Evolutionary conservation across 2,113 vertebrate species (phyloP).

Genomic region (Mirza zaza): DNA sequence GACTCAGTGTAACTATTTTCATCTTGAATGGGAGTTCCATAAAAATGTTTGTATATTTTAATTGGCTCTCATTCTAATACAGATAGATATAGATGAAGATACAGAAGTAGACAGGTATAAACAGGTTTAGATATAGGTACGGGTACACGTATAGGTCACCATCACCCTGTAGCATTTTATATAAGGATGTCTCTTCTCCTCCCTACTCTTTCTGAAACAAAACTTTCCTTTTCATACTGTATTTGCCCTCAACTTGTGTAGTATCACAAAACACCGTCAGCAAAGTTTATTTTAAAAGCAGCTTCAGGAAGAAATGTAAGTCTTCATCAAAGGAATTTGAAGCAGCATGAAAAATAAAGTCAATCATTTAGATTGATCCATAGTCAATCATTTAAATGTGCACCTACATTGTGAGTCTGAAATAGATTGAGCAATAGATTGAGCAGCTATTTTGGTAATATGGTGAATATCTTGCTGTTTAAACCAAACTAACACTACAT

Average conservation of each 20-base stretch:
- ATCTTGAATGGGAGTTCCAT: not conserved
- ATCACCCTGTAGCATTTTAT: not conserved
- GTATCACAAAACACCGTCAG: not conserved
- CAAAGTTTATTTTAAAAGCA: not conserved
- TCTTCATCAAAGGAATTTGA: conserved; percentile 1
- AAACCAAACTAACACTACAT: not conserved
- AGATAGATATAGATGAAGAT: not conserved
- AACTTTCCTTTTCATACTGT: not conserved
- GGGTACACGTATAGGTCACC: not conserved
- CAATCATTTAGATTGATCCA: not conserved
- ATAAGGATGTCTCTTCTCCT: not conserved
- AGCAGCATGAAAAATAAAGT: conserved; percentile 16
- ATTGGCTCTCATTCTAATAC: not conserved
- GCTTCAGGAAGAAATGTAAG: not conserved
- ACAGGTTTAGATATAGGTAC: not conserved
- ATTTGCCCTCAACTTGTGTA: not conserved
- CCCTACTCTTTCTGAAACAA: not conserved
- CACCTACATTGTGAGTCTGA: too few relatives aligned
- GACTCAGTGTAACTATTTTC: not conserved
- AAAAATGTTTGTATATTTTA: not conserved
- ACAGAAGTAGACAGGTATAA: not conserved
- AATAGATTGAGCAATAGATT: too few relatives aligned
- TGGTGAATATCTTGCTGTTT: not conserved
- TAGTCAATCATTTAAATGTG: too few relatives aligned
- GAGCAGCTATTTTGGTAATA: not conserved